phyloP scores from a whole-genome alignment of 2,888 invertebrate genomes.

The Zygothrica quintamaculata region DNA sequence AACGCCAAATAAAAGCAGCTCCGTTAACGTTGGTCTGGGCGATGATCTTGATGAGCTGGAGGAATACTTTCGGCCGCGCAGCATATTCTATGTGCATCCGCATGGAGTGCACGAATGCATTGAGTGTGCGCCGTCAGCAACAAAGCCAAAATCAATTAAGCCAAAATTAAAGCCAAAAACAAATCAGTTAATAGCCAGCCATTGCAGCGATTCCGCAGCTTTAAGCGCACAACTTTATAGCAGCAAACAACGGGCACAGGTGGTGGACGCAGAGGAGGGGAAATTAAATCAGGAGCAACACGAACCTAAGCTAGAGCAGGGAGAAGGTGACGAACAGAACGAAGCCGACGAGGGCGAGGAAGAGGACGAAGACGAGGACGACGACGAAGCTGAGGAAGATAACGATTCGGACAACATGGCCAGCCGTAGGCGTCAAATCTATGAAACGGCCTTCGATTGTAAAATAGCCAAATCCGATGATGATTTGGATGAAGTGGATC shows the following conservation, averaged over 20 bases:
- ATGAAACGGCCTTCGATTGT: constrained; percentile 96
- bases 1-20: constrained; percentile 32
- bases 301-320: constrained; percentile 45
- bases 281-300: no score
- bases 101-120: constrained; percentile 87
- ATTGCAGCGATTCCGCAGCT: not conserved
- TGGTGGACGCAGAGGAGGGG: no score
- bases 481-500: constrained; percentile 92
- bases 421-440: constrained; percentile 89
- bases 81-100: constrained; percentile 89
- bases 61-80: constrained; percentile 87
- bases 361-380: constrained; percentile 45
- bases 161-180: constrained; percentile 20
- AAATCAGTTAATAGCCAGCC: not conserved
- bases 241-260: constrained; percentile 12
- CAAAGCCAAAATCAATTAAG: constrained; percentile 24
- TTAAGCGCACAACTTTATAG: constrained; percentile 9
- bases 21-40: constrained; percentile 32
- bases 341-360: constrained; percentile 12
- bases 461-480: constrained; percentile 92
- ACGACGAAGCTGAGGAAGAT: constrained; percentile 73
- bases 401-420: constrained; percentile 72
- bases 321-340: constrained; percentile 65
- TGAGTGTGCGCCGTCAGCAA: constrained; percentile 82
- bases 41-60: constrained; percentile 86